Percentiles rank a stretch among this genome's conserved stretches.
Conservation (phyloP, 2,888 invertebrate genomes). For the Electrophaes corylata region DNA sequence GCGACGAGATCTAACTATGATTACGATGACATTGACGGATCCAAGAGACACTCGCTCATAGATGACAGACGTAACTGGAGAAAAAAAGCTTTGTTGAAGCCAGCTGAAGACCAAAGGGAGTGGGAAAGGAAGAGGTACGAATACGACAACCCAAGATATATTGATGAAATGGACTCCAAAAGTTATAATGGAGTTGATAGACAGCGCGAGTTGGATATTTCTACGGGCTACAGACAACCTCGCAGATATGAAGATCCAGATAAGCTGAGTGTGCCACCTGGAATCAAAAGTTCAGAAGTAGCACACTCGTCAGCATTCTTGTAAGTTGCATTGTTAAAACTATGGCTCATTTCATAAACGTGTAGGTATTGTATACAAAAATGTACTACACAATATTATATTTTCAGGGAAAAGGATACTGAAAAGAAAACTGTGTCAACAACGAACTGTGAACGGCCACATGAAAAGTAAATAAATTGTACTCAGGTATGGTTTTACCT, state of each 20-base stretch:
- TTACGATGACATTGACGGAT: slow-evolving; percentile 66
- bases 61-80: slow-evolving; percentile 73
- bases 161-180: slow-evolving; percentile 60
- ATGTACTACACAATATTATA: background rate
- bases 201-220: slow-evolving; percentile 53
- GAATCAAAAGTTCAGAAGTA: slow-evolving; percentile 59
- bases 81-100: slow-evolving; percentile 62
- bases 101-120: slow-evolving; percentile 61
- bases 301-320: slow-evolving; percentile 45
- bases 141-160: slow-evolving; percentile 57
- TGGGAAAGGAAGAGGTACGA: slow-evolving; percentile 62
- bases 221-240: slow-evolving; percentile 49
- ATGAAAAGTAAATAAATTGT: slow-evolving; percentile 54
- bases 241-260: slow-evolving; percentile 59
- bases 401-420: slow-evolving; percentile 63
- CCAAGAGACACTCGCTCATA: slow-evolving; percentile 60
- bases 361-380: background rate
- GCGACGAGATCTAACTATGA: slow-evolving; percentile 63
- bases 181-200: slow-evolving; percentile 49
- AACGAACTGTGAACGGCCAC: slow-evolving; percentile 70
- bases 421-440: slow-evolving; percentile 59
- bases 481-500: background rate
- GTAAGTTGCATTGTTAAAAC: slow-evolving; percentile 43
- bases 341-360: background rate
- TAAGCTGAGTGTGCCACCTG: slow-evolving; percentile 47